Percentiles rank a stretch among this genome's conserved stretches.
These are phyloP conservation scores for Metallyticus violacea DNA, from an alignment of 2,888 invertebrate species.

Conservation along the genomic window DNA sequence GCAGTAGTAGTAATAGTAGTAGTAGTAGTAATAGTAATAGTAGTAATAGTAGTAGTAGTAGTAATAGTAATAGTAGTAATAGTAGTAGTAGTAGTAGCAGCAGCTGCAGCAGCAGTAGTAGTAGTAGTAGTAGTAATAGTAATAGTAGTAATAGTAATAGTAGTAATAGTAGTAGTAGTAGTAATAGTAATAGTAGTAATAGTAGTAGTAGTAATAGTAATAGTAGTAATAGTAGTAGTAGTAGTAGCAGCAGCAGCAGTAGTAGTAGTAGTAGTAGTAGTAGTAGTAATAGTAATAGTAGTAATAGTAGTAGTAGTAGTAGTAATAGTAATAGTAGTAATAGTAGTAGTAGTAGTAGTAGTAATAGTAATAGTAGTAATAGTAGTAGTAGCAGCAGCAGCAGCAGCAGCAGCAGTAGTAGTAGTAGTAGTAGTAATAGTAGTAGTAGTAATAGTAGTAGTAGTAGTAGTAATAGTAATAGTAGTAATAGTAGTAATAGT, in stretches of 20 bases:
- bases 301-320: background rate
- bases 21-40: background rate
- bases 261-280: background rate
- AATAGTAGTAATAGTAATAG: background rate
- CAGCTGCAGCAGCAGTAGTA: background rate
- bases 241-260: background rate
- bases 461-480: background rate
- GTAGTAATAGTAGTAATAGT: background rate
- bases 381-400: background rate
- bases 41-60: background rate
- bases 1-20: background rate
- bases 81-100: background rate
- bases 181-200: background rate
- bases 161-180: background rate
- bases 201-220: background rate
- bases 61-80: background rate
- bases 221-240: background rate
- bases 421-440: background rate
- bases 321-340: background rate
- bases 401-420: background rate
- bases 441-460: background rate
- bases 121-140: background rate
- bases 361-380: background rate
- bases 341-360: background rate
- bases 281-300: background rate